These are phyloP conservation scores for Dicrurus megarhynchus DNA, from an alignment of 2,113 vertebrate species.

Conservation along the genomic window DNA sequence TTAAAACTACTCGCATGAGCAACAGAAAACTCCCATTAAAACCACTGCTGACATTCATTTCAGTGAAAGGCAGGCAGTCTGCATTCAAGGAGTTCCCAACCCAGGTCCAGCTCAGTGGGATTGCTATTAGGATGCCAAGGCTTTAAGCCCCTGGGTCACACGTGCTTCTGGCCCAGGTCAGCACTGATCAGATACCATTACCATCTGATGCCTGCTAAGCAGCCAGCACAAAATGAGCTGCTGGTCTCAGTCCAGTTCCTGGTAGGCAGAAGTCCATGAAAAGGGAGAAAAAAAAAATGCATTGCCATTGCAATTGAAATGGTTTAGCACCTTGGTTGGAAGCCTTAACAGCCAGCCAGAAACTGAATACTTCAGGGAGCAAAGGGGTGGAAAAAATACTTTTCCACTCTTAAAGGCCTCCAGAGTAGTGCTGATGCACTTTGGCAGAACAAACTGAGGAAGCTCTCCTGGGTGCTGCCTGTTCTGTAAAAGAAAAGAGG, in stretches of 20 bases:
- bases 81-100: not conserved
- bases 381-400: not conserved
- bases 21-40: not conserved
- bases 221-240: conserved; percentile 13
- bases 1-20: not conserved
- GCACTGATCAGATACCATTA: not conserved
- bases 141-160: not conserved
- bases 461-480: not conserved
- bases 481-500: not conserved
- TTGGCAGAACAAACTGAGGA: not conserved
- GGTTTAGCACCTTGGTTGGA: conserved; percentile 53
- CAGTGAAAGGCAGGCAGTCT: not conserved
- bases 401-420: not conserved
- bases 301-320: not conserved
- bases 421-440: not conserved
- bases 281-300: not conserved
- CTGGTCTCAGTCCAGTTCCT: conserved; percentile 32
- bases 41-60: not conserved
- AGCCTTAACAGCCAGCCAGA: conserved; percentile 24
- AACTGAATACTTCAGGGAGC: not conserved
- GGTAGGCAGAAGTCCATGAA: not conserved
- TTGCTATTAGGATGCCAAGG: not conserved
- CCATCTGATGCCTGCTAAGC: not conserved
- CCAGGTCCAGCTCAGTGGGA: not conserved
- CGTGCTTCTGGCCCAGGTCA: not conserved